A percentile compares a stretch with the other conserved stretches of the same genome.
Evolutionary conservation across 2,888 invertebrate species (phyloP).

Genomic region (Campoletis raptor): DNA sequence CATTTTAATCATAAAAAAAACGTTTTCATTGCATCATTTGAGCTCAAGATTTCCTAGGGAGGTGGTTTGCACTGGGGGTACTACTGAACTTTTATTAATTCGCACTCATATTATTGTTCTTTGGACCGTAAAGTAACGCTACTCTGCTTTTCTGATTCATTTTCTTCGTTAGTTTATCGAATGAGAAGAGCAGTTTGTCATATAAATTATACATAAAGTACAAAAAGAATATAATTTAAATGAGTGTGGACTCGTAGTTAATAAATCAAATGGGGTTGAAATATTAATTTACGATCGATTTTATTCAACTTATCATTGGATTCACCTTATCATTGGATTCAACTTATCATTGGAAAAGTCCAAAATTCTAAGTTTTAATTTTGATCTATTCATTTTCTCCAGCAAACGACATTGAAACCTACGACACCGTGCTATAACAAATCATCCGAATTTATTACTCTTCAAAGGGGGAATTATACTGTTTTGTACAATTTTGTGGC

Average conservation of each 20-base stretch:
- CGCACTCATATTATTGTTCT: background rate
- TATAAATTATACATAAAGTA: too few species aligned
- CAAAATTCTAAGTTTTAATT: background rate
- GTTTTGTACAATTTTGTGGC: constrained; percentile 94
- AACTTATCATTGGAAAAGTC: background rate
- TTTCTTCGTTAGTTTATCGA: too few species aligned
- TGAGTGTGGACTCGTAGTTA: too few species aligned
- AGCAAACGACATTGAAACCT: background rate
- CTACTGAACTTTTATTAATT: background rate
- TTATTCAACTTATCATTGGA: background rate
- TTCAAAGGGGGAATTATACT: constrained; percentile 91
- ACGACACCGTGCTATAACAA: constrained; percentile 89
- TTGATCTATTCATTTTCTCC: too few species aligned
- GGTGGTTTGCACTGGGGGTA: background rate
- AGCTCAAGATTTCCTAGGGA: background rate
- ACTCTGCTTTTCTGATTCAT: too few species aligned
- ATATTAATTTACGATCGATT: too few species aligned
- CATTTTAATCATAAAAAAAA: background rate
- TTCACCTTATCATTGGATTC: too few species aligned
- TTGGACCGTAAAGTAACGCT: too few species aligned
- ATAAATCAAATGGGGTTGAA: too few species aligned
- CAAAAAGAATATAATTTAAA: too few species aligned
- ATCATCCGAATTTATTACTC: constrained; percentile 86
- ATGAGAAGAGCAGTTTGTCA: too few species aligned
- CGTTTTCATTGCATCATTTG: background rate